Evolutionary conservation across 2,113 vertebrate genomes (phyloP).

Genomic region (Butorides virescens): DNA sequence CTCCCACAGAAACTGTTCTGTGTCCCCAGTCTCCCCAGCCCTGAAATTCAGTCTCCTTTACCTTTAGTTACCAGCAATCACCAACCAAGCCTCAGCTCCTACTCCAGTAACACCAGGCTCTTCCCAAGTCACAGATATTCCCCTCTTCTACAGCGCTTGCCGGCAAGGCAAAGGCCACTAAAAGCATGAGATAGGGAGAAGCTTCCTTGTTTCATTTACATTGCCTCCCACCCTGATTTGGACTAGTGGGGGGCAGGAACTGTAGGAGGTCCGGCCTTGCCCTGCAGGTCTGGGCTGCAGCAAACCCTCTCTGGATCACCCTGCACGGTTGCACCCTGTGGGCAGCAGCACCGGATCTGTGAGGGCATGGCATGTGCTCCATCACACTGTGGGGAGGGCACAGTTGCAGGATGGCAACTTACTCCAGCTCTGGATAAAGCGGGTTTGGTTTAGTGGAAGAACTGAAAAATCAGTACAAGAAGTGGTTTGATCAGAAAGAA

Average conservation of each 20-base stretch:
- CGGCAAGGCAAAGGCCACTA: background rate
- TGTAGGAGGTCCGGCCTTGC: background rate
- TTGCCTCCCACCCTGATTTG: background rate
- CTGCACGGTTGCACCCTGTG: fast-evolving
- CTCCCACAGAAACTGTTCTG: background rate
- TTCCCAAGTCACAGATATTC: background rate
- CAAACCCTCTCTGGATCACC: background rate
- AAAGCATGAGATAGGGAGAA: background rate
- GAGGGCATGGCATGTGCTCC: background rate
- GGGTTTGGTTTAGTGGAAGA: background rate
- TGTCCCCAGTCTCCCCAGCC: background rate
- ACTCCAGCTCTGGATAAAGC: background rate
- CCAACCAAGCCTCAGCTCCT: background rate
- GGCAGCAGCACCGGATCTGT: background rate
- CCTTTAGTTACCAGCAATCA: background rate
- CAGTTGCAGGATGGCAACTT: background rate
- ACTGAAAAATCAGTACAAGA: background rate
- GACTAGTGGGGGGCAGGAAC: background rate
- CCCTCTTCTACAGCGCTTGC: background rate
- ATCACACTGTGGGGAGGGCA: background rate
- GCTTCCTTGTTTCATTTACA: background rate
- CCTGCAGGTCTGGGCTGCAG: background rate
- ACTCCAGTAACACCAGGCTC: background rate
- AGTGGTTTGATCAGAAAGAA: background rate
- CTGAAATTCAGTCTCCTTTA: background rate